Percentiles rank a stretch among this genome's conserved stretches.
These are phyloP conservation scores for Galaxea fascicularis DNA, from an alignment of 92 coral and sea anemone genomes.

Conservation along the genomic window DNA sequence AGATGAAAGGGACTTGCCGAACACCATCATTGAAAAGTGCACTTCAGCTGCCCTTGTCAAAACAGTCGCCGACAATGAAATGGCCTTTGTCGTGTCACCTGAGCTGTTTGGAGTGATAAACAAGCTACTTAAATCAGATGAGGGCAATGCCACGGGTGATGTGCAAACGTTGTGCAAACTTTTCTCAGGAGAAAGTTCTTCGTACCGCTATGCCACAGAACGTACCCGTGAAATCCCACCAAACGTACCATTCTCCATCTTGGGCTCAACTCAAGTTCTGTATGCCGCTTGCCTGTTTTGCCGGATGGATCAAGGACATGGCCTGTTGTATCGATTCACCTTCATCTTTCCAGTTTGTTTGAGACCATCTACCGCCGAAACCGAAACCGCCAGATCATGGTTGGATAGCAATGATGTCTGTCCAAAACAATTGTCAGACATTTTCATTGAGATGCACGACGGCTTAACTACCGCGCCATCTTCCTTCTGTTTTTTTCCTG, in stretches of 20 bases:
- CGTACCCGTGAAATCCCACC: background rate
- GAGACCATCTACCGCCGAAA: background rate
- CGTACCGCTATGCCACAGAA: background rate
- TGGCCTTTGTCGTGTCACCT: constrained; percentile 2
- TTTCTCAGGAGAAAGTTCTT: background rate
- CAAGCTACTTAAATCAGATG: background rate
- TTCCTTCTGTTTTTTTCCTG: background rate
- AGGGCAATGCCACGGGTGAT: no score
- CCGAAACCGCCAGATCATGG: background rate
- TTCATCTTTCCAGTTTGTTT: background rate
- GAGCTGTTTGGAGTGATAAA: background rate
- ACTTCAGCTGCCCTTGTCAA: background rate
- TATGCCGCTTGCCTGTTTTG: background rate
- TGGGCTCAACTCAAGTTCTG: background rate
- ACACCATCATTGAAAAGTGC: constrained; percentile 36
- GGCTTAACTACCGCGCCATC: background rate
- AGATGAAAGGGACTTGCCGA: constrained; percentile 38
- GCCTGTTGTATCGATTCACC: background rate
- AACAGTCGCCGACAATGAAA: background rate
- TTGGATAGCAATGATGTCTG: background rate
- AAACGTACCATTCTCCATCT: background rate
- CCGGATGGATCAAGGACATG: background rate
- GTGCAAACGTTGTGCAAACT: background rate
- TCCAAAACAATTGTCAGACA: constrained; percentile 12
- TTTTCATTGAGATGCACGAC: constrained; percentile 6